Evolutionary conservation across 2,797 vertebrate species (phyloP).

Genomic region (Anisognathus igniventris): DNA sequence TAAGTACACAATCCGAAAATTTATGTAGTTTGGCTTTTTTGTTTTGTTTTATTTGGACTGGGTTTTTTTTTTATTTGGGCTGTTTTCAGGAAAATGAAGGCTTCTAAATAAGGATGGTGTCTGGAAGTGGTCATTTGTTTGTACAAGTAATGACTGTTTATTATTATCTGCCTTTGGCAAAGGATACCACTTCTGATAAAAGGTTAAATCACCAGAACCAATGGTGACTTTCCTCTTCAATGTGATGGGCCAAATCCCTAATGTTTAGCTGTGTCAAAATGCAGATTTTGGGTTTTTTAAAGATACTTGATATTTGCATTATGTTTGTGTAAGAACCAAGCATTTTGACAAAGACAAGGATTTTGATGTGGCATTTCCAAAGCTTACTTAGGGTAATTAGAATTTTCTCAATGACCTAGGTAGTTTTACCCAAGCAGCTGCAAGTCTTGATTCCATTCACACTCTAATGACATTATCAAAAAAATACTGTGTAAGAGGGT

Average conservation of each 20-base stretch:
- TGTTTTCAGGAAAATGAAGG: not conserved
- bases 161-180: not conserved
- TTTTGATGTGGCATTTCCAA: not conserved
- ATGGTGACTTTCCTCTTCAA: not conserved
- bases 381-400: not conserved
- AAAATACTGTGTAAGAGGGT: not conserved
- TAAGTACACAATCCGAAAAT: not conserved
- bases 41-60: not conserved
- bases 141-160: not conserved
- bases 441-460: not conserved
- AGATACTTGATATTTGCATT: not conserved
- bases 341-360: not conserved
- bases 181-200: not conserved
- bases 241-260: not conserved
- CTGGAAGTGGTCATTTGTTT: not conserved
- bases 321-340: not conserved
- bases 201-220: not conserved
- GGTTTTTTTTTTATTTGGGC: not conserved
- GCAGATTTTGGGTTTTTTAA: not conserved
- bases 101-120: not conserved
- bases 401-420: not conserved
- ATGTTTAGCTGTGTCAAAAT: not conserved
- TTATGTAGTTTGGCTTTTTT: not conserved
- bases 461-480: not conserved
- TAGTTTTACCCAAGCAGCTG: not conserved